These are phyloP conservation scores for Pararge aegeria DNA, from an alignment of 1,140 invertebrate species.

Conservation along the genomic window DNA sequence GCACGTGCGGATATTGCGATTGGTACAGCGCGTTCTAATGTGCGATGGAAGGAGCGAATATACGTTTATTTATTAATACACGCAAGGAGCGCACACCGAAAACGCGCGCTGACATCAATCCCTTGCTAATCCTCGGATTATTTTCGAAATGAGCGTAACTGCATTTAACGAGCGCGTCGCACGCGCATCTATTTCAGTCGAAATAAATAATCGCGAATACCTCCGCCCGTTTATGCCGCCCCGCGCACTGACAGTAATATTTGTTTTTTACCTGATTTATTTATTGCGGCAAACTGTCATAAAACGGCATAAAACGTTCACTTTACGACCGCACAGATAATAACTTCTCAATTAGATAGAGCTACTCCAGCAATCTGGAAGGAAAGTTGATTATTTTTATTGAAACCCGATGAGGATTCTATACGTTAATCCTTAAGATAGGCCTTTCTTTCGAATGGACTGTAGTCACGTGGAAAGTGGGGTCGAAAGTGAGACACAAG, in stretches of 20 bases:
- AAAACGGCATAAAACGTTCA: slow-evolving; percentile 45
- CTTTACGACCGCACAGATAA: slow-evolving; percentile 51
- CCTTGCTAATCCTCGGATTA: slow-evolving; percentile 59
- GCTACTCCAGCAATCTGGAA: too few species aligned
- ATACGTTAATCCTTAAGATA: too few species aligned
- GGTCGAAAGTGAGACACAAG: too few species aligned
- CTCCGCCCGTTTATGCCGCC: slow-evolving; percentile 56
- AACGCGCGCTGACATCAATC: slow-evolving; percentile 57
- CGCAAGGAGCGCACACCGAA: slow-evolving; percentile 46
- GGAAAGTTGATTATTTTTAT: too few species aligned
- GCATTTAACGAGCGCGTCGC: slow-evolving; percentile 56
- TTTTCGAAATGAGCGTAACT: slow-evolving; percentile 66
- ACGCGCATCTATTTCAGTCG: slow-evolving; percentile 56
- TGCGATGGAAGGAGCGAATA: slow-evolving; percentile 34
- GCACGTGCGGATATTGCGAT: too few species aligned
- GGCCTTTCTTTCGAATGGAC: too few species aligned
- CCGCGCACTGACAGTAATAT: slow-evolving; percentile 52
- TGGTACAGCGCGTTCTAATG: background rate
- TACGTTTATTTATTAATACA: slow-evolving; percentile 53
- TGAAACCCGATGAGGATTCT: too few species aligned
- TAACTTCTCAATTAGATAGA: slow-evolving; percentile 54
- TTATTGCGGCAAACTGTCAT: slow-evolving; percentile 32
- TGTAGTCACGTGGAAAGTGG: too few species aligned
- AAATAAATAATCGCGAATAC: slow-evolving; percentile 61
- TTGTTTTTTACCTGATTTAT: slow-evolving; percentile 63